Conservation (phyloP, 2,797 vertebrate genomes). For the Triplophysa bombifrons region DNA sequence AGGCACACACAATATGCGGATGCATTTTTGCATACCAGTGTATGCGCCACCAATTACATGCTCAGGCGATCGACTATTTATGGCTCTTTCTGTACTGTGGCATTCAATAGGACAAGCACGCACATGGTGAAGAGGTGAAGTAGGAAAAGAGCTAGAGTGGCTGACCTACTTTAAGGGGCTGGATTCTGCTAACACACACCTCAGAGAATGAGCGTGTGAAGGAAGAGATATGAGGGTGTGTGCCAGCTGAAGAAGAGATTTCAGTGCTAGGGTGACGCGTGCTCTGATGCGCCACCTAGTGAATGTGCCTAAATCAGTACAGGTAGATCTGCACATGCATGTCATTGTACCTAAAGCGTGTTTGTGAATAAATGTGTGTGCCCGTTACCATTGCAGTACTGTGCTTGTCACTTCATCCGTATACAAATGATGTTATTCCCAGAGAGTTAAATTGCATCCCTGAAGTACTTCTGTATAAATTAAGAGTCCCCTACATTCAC, state of each 20-base stretch:
- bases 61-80: neutral
- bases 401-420: neutral
- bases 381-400: neutral
- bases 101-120: slow-evolving; percentile 23
- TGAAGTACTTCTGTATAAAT: neutral
- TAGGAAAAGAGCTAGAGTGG: slow-evolving; percentile 32
- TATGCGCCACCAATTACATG: slow-evolving; percentile 9
- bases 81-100: slow-evolving; percentile 9
- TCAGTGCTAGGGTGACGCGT: slow-evolving; percentile 3
- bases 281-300: slow-evolving; percentile 35
- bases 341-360: neutral
- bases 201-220: slow-evolving; percentile 14
- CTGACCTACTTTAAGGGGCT: slow-evolving; percentile 47
- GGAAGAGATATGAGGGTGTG: slow-evolving; percentile 17
- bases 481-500: neutral
- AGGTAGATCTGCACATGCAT: neutral
- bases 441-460: neutral
- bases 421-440: neutral
- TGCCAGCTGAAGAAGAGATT: slow-evolving; percentile 37
- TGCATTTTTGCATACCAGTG: neutral
- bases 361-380: neutral
- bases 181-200: slow-evolving; percentile 44
- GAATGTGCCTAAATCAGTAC: neutral
- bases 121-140: slow-evolving; percentile 18
- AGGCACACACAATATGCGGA: neutral